Conservation (phyloP, 2,797 vertebrate species). For the Gymnothorax reevesii region DNA sequence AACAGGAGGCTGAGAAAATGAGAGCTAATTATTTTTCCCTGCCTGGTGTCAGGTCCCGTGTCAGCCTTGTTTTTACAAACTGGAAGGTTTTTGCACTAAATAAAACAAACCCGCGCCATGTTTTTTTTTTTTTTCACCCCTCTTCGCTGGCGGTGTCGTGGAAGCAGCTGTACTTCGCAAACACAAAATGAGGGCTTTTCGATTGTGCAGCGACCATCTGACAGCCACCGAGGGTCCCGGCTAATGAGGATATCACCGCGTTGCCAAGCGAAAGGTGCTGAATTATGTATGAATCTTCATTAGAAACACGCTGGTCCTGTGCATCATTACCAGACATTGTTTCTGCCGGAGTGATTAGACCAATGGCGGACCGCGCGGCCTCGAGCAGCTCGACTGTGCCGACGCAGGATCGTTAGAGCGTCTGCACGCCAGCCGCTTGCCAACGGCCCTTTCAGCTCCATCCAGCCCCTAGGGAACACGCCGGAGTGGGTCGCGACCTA, state of each 20-base stretch:
- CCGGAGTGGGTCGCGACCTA: constrained; percentile 83
- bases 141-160: constrained; percentile 98
- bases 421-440: constrained; percentile 90
- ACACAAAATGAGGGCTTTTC: constrained; percentile 71
- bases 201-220: constrained; percentile 99
- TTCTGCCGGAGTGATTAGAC: constrained; percentile 99
- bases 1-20: constrained; percentile 99
- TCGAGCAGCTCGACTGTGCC: constrained; percentile 83
- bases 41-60: constrained; percentile 99
- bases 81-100: constrained; percentile 99
- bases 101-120: constrained; percentile 99
- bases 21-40: constrained; percentile 99
- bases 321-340: constrained; percentile 99
- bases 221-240: constrained; percentile 63
- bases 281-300: constrained; percentile 99
- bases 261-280: constrained; percentile 17
- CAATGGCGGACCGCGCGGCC: constrained; percentile 89
- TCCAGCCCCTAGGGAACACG: constrained; percentile 83
- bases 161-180: constrained; percentile 63
- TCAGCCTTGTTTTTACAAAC: constrained; percentile 99
- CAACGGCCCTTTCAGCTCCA: constrained; percentile 83
- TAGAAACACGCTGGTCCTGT: constrained; percentile 95
- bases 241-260: constrained; percentile 17
- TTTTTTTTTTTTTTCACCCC: constrained; percentile 79
- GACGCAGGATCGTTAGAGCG: constrained; percentile 88